A percentile compares a stretch with the other conserved stretches of the same genome.
These are phyloP conservation scores for Pandemis cinnamomeana DNA, from an alignment of 2,888 invertebrate genomes.

Conservation along the genomic window DNA sequence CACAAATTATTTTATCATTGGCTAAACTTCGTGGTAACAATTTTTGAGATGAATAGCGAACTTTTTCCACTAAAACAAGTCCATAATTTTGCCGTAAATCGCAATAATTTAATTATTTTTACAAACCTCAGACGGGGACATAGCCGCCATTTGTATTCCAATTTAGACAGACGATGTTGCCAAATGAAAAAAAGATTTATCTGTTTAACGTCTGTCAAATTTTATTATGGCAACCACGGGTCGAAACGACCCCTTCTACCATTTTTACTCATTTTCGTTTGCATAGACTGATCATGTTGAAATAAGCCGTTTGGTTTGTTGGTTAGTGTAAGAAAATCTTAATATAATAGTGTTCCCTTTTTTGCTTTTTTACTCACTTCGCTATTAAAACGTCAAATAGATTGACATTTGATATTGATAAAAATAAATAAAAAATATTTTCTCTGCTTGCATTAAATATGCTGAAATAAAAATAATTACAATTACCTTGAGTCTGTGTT, in stretches of 20 bases:
- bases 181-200: constrained; percentile 48
- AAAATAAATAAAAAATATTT: constrained; percentile 11
- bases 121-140: constrained; percentile 90
- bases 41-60: neutral
- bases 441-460: constrained; percentile 7
- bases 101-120: constrained; percentile 64
- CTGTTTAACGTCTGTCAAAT: neutral
- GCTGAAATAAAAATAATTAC: constrained; percentile 20
- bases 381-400: constrained; percentile 19
- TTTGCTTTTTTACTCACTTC: constrained; percentile 4
- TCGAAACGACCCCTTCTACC: neutral
- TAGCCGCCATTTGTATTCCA: constrained; percentile 88
- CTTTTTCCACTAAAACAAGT: constrained; percentile 21
- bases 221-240: constrained; percentile 11
- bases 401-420: constrained; percentile 17
- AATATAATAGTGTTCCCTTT: neutral
- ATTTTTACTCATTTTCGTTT: neutral
- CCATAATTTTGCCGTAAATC: constrained; percentile 25
- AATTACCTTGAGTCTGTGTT: constrained; percentile 8
- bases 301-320: neutral
- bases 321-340: constrained; percentile 7
- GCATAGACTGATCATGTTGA: neutral
- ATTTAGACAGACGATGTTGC: constrained; percentile 76
- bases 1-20: constrained; percentile 30
- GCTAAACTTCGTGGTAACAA: constrained; percentile 16